Conservation (phyloP, 2,113 vertebrate species). For the Chionis minor region DNA sequence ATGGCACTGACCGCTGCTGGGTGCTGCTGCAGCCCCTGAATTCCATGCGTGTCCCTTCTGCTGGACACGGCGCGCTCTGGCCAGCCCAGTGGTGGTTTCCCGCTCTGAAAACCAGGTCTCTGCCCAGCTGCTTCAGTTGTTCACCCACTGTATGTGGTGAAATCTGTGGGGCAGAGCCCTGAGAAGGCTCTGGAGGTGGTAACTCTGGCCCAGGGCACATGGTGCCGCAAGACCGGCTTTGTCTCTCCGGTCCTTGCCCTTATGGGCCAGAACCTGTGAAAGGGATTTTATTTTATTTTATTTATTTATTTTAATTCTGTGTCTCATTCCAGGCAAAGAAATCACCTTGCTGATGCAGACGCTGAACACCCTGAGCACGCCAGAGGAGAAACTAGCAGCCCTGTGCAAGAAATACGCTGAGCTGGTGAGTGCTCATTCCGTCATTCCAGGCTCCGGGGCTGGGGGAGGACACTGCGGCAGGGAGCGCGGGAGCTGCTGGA, state of each 20-base stretch:
- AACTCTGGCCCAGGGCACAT: background rate
- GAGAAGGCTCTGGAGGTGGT: background rate
- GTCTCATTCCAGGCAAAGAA: slow-evolving; percentile 86
- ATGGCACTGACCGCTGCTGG: background rate
- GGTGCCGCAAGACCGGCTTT: background rate
- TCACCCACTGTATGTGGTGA: fast-evolving
- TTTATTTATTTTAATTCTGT: background rate
- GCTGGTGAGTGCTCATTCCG: slow-evolving; percentile 81
- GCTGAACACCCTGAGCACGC: slow-evolving; percentile 94
- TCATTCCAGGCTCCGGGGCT: background rate
- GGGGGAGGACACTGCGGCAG: background rate
- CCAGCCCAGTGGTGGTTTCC: background rate
- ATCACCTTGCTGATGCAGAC: slow-evolving; percentile 99
- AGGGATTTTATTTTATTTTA: background rate
- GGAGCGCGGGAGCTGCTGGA: background rate
- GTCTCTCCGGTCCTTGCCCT: background rate
- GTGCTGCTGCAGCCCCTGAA: background rate
- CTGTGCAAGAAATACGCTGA: slow-evolving; percentile 99
- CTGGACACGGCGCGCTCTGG: background rate
- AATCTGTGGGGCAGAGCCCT: background rate
- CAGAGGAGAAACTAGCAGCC: slow-evolving; percentile 92
- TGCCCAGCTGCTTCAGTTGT: background rate
- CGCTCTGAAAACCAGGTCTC: background rate
- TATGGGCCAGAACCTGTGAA: fast-evolving
- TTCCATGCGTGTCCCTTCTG: background rate